Percentiles rank a stretch among this genome's conserved stretches.
These are phyloP conservation scores for Macrotrachela quadricornifera DNA, from an alignment of 1,140 invertebrate species.

Conservation along the genomic window DNA sequence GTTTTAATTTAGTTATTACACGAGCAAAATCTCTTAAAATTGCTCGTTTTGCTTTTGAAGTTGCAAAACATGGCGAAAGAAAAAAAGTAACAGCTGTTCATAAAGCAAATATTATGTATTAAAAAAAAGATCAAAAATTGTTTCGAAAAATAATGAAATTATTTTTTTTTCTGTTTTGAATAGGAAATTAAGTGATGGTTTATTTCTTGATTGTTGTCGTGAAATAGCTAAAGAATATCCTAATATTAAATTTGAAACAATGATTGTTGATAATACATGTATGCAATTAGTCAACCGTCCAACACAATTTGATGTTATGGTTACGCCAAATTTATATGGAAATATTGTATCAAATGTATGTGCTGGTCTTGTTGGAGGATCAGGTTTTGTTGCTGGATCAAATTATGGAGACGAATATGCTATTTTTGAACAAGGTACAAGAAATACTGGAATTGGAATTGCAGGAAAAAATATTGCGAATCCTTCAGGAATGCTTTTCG, in stretches of 20 bases:
- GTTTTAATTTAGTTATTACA: constrained; percentile 40
- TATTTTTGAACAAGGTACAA: constrained; percentile 6
- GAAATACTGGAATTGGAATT: constrained; percentile 4
- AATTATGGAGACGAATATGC: constrained; percentile 7
- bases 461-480: constrained; percentile 9
- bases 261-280: constrained; percentile 95
- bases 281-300: constrained; percentile 92
- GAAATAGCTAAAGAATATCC: constrained; percentile 60
- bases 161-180: too few relatives aligned
- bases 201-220: constrained; percentile 68
- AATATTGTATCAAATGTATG: constrained; percentile 93
- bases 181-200: constrained; percentile 77
- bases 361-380: constrained; percentile 44
- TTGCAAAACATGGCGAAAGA: constrained; percentile 74
- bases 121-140: too few relatives aligned
- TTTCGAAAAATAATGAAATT: too few relatives aligned
- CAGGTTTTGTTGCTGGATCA: constrained; percentile 6
- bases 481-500: constrained; percentile 7
- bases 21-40: constrained; percentile 70
- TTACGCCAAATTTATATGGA: constrained; percentile 95
- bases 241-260: constrained; percentile 73
- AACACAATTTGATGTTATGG: constrained; percentile 90
- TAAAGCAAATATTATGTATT: constrained; percentile 85
- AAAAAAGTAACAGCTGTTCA: constrained; percentile 56
- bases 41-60: constrained; percentile 97